These are phyloP conservation scores for Desoria tigrina DNA, from an alignment of 2,888 invertebrate species.

Conservation along the genomic window DNA sequence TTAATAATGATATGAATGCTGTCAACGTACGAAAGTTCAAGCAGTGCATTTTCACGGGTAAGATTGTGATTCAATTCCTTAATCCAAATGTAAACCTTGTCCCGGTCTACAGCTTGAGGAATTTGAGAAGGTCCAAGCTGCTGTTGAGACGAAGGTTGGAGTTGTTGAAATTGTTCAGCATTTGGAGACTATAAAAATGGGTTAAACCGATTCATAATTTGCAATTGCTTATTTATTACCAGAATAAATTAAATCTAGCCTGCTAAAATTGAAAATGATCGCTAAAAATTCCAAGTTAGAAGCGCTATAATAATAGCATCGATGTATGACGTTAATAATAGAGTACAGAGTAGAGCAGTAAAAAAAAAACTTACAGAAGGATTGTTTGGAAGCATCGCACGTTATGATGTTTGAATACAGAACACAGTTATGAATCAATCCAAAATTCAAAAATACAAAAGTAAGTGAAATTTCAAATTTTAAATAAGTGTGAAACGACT, in stretches of 20 bases:
- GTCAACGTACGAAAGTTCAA: constrained; percentile 76
- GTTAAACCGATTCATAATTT: background rate
- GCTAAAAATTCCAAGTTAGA: too few species aligned
- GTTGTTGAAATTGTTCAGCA: constrained; percentile 31
- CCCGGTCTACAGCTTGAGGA: constrained; percentile 69
- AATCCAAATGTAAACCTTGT: constrained; percentile 91
- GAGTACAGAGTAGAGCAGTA: too few species aligned
- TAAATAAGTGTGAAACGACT: too few species aligned
- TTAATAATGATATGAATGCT: background rate
- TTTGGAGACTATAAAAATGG: background rate
- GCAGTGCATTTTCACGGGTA: constrained; percentile 92
- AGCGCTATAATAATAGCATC: background rate
- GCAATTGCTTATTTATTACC: background rate
- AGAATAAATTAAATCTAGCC: background rate
- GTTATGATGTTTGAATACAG: background rate
- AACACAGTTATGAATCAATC: too few species aligned
- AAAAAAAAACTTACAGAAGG: constrained; percentile 2
- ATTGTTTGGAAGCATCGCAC: constrained; percentile 15
- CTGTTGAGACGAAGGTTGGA: constrained; percentile 26
- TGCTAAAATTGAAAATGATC: too few species aligned
- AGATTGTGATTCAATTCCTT: constrained; percentile 88
- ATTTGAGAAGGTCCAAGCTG: constrained; percentile 47
- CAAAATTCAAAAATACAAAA: too few species aligned
- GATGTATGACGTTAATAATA: background rate
- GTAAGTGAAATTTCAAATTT: too few species aligned